phyloP scores from a whole-genome alignment of 2,113 vertebrate genomes.

The Archocentrus centrarchus region DNA sequence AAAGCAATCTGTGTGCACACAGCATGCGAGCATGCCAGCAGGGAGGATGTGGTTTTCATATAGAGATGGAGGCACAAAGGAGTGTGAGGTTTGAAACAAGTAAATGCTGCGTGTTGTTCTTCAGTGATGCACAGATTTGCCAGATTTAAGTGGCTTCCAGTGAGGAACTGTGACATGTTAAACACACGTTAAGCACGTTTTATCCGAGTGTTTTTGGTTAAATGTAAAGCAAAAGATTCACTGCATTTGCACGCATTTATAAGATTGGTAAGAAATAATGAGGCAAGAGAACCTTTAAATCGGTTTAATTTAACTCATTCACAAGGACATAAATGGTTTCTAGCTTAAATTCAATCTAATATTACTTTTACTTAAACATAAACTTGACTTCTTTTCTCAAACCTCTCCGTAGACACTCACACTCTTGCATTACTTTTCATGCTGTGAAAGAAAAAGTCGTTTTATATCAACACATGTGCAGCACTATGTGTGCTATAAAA shows the following conservation, averaged over 20 bases:
- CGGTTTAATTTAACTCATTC: background rate
- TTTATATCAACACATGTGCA: background rate
- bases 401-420: background rate
- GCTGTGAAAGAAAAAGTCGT: background rate
- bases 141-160: background rate
- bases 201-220: background rate
- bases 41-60: slow-evolving; percentile 58
- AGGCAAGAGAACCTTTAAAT: background rate
- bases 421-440: background rate
- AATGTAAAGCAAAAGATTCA: background rate
- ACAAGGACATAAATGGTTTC: background rate
- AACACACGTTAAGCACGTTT: background rate
- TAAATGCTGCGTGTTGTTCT: background rate
- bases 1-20: slow-evolving; percentile 27
- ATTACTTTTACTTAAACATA: background rate
- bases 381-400: background rate
- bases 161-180: background rate
- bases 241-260: background rate
- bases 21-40: slow-evolving; percentile 12
- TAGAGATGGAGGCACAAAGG: slow-evolving; percentile 8
- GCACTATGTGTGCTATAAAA: background rate
- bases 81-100: slow-evolving; percentile 3
- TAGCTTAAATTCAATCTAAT: background rate
- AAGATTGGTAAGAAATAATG: too few species aligned
- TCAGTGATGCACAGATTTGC: background rate